Evolutionary conservation across 2,113 vertebrate species (phyloP).

Genomic region (Pteropus alecto): DNA sequence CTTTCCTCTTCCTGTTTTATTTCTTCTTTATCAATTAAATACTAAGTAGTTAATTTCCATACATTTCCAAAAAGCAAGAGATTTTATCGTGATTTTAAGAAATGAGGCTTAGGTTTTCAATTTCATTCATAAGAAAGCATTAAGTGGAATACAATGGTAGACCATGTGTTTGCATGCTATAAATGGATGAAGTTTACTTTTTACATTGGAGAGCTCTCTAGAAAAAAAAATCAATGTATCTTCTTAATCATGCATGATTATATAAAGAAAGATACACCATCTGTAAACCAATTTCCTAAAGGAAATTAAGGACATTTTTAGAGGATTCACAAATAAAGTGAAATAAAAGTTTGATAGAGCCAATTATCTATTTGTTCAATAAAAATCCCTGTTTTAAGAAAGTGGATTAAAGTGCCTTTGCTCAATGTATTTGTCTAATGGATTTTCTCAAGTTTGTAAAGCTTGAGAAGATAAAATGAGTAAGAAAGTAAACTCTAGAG

Average conservation of each 20-base stretch:
- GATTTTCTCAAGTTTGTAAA: slow-evolving; percentile 48
- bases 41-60: not conserved
- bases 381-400: not conserved
- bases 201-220: not conserved
- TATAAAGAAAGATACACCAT: slow-evolving; percentile 18
- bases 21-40: not conserved
- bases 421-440: not conserved
- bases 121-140: not conserved
- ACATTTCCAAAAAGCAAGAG: not conserved
- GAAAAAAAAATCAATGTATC: not conserved
- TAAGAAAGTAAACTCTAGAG: slow-evolving; percentile 57
- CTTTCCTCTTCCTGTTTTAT: not conserved
- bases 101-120: not conserved
- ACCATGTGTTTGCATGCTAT: not conserved
- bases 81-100: not conserved
- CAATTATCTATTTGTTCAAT: slow-evolving; percentile 48
- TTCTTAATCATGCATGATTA: not conserved
- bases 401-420: slow-evolving; percentile 23
- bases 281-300: slow-evolving; percentile 22
- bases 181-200: slow-evolving; percentile 42
- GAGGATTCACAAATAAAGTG: not conserved
- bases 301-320: slow-evolving; percentile 36
- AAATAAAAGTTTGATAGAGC: not conserved
- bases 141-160: not conserved
- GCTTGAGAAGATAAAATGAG: slow-evolving; percentile 50